Percentiles rank a stretch among this genome's conserved stretches.
Conservation (phyloP, 2,113 vertebrate genomes). For the Sceloporus tristichus region DNA sequence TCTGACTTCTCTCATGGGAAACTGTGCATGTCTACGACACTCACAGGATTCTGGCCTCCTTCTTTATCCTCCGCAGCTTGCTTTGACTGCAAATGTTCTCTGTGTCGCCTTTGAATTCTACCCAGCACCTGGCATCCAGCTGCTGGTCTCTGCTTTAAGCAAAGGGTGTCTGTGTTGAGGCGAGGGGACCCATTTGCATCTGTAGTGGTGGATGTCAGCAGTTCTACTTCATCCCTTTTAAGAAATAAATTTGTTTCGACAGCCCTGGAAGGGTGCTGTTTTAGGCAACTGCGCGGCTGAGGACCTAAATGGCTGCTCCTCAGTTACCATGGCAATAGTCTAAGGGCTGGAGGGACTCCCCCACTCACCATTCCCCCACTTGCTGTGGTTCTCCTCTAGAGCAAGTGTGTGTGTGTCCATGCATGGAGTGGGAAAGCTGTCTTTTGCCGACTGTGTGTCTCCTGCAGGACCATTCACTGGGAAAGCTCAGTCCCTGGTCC, state of each 20-base stretch:
- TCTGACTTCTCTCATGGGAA: no score
- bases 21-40: no score
- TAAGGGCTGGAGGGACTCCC: neutral
- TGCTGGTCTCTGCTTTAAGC: neutral
- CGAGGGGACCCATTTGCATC: neutral
- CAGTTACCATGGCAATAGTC: slow-evolving; percentile 11
- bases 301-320: neutral
- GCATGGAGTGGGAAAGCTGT: neutral
- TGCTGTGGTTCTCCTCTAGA: neutral
- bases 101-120: neutral
- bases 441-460: no score
- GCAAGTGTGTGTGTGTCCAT: neutral
- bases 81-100: neutral
- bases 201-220: no score
- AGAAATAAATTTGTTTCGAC: neutral
- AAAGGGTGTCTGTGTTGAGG: no score
- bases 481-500: no score
- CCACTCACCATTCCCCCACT: neutral
- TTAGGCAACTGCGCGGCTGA: neutral
- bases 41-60: no score
- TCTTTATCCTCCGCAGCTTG: neutral
- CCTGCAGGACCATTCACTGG: no score
- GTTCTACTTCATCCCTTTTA: neutral
- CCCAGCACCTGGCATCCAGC: neutral
- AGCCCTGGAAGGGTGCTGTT: slow-evolving; percentile 4